Evolutionary conservation across 2,113 vertebrate genomes (phyloP), one percentile per base, ranked within the genome.

Genomic region (Carollia perspicillata): DNA sequence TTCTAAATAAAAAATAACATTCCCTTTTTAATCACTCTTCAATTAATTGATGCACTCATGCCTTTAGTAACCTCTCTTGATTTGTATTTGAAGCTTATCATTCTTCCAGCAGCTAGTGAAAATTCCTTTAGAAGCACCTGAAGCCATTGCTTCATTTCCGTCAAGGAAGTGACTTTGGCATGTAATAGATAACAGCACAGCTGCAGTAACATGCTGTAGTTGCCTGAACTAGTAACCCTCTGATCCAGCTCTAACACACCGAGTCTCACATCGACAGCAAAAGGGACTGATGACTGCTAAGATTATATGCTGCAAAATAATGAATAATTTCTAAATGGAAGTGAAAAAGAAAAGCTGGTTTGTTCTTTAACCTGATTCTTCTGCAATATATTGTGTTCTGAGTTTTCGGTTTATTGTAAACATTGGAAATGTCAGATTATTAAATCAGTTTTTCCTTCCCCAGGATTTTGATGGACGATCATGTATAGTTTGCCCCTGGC

Each of bases 401-500:
- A 92, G 5, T 75, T 44, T 77, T 28, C 53, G 60, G 35, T 49
- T 93, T 94, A 65, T 80, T 85, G 40, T 35, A 60, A 92, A 93
- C 66, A 65, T 63, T 58, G 72, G 33, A 79, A 93, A 93, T 92
- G 13, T 75, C 2, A 5, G 47, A 84, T 1, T 95, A 77, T 85
- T 96, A 47, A 93, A 80, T 93, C 51, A 69, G 11, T 77, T 94
- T 93, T 96, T 94, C 68, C 60, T 91, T 66, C 42, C 55, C 8
- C 97, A 99, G 99, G 99, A 99, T 95, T 98, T 99, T 7, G 91
- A 98, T 92, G 98, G 99, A 97, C 99, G 98, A 95, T 85, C 99
- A 0, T 99, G 99, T 95, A 99, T 99, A 97, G 97, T 99, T 98
- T 99, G 99, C 95, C 99, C 99, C 22, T 99, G 99, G 97, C 99